phyloP scores from a whole-genome alignment of 2,113 vertebrate genomes.

The Phylloscopus whistleri region DNA sequence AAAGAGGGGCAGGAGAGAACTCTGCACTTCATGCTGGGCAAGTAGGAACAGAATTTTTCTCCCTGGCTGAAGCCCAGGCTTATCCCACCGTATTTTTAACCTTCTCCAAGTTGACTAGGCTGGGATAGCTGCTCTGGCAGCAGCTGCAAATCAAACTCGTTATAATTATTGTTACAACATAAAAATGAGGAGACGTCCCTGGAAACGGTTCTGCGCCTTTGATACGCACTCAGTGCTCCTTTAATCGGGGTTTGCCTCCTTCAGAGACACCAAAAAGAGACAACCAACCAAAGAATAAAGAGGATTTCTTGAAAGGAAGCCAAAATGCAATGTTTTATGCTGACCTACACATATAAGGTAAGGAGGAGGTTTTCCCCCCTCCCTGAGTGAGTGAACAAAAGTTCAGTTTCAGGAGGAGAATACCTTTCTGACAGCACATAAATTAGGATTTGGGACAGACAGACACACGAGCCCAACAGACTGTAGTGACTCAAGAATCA shows the following conservation, averaged over 20 bases:
- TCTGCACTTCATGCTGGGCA: not conserved
- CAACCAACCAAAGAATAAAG: not conserved
- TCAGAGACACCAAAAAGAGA: not conserved
- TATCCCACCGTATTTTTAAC: not conserved
- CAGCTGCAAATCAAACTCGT: slow-evolving; percentile 21
- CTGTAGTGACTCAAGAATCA: not conserved
- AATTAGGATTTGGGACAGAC: not conserved
- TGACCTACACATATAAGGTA: not conserved
- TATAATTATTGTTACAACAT: slow-evolving; percentile 8
- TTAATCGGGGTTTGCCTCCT: not conserved
- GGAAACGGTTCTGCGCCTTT: slow-evolving; percentile 3
- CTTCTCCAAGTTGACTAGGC: not conserved
- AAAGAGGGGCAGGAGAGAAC: not conserved
- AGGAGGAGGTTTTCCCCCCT: not conserved
- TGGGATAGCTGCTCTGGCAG: slow-evolving; percentile 44
- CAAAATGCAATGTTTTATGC: not conserved
- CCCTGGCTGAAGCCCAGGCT: not conserved
- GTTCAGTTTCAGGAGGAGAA: not conserved
- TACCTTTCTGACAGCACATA: not conserved
- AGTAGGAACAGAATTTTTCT: slow-evolving; percentile 14
- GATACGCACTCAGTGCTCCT: not conserved
- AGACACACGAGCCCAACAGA: not conserved
- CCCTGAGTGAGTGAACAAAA: not conserved
- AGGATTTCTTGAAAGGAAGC: not conserved
- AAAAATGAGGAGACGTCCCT: slow-evolving; percentile 15